Evolutionary conservation across 2,113 vertebrate genomes (phyloP).

Genomic region (Pycnonotus jocosus): DNA sequence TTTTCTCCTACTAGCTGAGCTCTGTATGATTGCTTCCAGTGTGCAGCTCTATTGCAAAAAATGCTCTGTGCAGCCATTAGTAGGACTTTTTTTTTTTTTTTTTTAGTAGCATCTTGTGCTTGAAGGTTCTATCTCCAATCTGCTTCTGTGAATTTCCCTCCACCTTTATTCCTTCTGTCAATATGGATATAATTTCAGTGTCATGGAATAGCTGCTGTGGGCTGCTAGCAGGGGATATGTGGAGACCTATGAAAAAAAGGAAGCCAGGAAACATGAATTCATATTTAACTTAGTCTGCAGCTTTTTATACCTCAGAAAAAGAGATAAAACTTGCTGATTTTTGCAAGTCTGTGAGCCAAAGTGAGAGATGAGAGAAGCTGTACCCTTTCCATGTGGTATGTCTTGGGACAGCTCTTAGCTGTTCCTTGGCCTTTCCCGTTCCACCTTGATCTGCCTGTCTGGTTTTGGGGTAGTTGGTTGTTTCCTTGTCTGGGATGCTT

Average conservation of each 20-base stretch:
- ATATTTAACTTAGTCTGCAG: neutral
- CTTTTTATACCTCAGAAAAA: neutral
- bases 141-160: neutral
- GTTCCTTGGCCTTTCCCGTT: neutral
- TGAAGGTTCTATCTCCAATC: neutral
- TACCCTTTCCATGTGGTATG: neutral
- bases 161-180: neutral
- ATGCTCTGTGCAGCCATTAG: constrained; percentile 3
- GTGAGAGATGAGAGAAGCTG: neutral
- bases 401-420: neutral
- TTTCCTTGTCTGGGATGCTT: rapidly evolving
- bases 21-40: neutral
- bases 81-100: neutral
- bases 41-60: neutral
- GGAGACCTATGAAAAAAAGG: neutral
- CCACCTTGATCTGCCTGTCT: neutral
- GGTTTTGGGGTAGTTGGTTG: neutral
- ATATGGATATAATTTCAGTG: neutral
- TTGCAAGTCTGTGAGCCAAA: neutral
- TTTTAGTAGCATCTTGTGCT: neutral
- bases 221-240: neutral
- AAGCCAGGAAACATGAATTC: neutral
- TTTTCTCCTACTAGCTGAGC: neutral
- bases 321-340: neutral
- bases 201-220: neutral